Base-by-base conservation (phyloP, 30 jellyfish, hydroid and myxozoan species). In the Turritopsis dohrnii region DNA sequence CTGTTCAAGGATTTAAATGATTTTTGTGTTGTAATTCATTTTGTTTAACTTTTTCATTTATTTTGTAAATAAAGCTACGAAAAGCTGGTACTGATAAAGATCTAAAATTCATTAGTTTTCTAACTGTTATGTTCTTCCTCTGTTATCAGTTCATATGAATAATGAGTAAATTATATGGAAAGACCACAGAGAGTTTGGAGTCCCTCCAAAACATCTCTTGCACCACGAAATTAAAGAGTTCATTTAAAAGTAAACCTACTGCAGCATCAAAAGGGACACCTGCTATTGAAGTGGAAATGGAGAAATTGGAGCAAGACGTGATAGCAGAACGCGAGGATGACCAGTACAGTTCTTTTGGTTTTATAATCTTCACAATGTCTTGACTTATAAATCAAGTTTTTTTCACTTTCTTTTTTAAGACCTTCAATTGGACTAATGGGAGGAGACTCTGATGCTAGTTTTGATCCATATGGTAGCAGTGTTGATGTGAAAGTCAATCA, bases 351-450 rank as follows among this genome's bases (percentile, higher is more conserved):
- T n/a, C n/a, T n/a, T n/a, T n/a, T n/a, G n/a, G n/a, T n/a, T n/a
- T n/a, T n/a, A n/a, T n/a, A 41, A 41, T 41, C 60, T 3, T 41
- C 60, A 41, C n/a, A n/a, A n/a, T n/a, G n/a, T n/a, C n/a, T n/a
- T n/a, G n/a, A n/a, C n/a, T n/a, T n/a, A n/a, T 41, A 4, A 26
- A n/a, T 17, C 17, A 66, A 1, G 27, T 3, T n/a, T 66, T 66
- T 66, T 66, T 66, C 17, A 9, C 17, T 3, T 66, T 66, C 8
- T 21, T n/a, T 16, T 74, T 74, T 0, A 21, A 74, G 83, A 29
- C 83, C 83, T 24, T 74, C 83, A 7, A 74, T 74, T 24, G 83
- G 83, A 74, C 18, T 74, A 13, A n/a, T 74, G 24, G 65, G 83
- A 16, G 83, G 77, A 27, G 77, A 27, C 22, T 69, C 77, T 9